These are phyloP conservation scores for Idaea dimidiata DNA, from an alignment of 2,888 invertebrate species.

Conservation along the genomic window DNA sequence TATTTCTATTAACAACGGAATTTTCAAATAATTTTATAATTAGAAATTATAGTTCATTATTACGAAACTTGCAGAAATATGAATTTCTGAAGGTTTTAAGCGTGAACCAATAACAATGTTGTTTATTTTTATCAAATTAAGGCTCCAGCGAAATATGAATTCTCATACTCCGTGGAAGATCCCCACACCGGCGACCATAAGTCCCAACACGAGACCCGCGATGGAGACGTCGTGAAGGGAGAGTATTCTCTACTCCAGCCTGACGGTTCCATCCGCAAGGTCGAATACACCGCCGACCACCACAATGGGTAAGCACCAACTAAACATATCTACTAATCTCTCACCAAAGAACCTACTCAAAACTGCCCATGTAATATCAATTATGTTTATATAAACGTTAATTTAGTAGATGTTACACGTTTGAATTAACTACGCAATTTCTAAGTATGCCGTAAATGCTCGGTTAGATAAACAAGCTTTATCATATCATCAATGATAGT, in stretches of 20 bases:
- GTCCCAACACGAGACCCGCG: conserved; percentile 68
- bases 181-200: conserved; percentile 81
- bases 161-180: conserved; percentile 81
- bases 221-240: conserved; percentile 77
- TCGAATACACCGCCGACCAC: conserved; percentile 79
- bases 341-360: background rate
- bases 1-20: too few species aligned
- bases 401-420: background rate
- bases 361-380: background rate
- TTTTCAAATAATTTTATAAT: too few species aligned
- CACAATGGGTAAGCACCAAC: conserved; percentile 70
- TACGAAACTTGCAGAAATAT: too few species aligned
- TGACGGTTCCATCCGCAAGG: conserved; percentile 77
- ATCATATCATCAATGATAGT: conserved; percentile 3
- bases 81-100: background rate
- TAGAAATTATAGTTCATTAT: too few species aligned
- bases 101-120: conserved; percentile 2
- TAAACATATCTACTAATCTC: background rate
- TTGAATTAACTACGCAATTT: background rate
- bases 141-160: conserved; percentile 80
- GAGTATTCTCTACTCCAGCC: conserved; percentile 79
- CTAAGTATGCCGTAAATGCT: background rate
- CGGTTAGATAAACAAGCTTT: background rate
- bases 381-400: background rate
- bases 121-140: conserved; percentile 25